Evolutionary conservation across 2,888 invertebrate species (phyloP), one percentile per base, ranked within the genome.

Genomic region (Chaetoderma sp.): DNA sequence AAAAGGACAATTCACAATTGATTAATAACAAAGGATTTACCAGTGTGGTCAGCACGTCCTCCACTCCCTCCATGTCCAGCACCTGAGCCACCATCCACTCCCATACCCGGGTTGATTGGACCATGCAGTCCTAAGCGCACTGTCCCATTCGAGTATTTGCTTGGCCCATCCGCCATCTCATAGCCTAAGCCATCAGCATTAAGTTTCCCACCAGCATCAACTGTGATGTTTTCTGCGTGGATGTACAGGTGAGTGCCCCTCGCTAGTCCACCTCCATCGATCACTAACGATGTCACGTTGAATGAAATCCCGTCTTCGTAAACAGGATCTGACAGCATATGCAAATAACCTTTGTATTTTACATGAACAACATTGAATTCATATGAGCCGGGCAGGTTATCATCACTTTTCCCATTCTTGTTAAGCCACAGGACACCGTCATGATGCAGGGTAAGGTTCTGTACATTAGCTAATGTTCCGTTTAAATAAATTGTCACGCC

Each of bases 31-130:
- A n/a, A n/a, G n/a, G n/a, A n/a, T n/a, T n/a, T n/a, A n/a, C n/a
- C n/a, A n/a, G n/a, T n/a, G n/a, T n/a, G 68, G 8, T 76, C 78
- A 30, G 79, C 79, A 63, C 75, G 75, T 6, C 80, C 80, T 13
- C 80, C 79, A 67, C 78, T 77, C 1, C 79, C 79, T 4, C 74
- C 79, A 13, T 79, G 79, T 16, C 76, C 72, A 18, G 74, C 73
- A 5, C 65, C 64, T 3, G 21, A 50, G 23, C 68, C 55, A 5
- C 67, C 63, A n/a, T 67, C 56, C 6, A 59, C 44, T 13, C 80
- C 80, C 8, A 65, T 60, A 33, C 80, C 80, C 33, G 76, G 76
- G 60, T 80, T 80, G 36, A 79, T 75, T 23, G 67, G 47, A 8
- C 76, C 74, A 55, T 75, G 69, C 5, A 64, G 59, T 2, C 78